Conservation (phyloP, 64 coral and sea anemone species). For the Stichodactyla helianthus region DNA sequence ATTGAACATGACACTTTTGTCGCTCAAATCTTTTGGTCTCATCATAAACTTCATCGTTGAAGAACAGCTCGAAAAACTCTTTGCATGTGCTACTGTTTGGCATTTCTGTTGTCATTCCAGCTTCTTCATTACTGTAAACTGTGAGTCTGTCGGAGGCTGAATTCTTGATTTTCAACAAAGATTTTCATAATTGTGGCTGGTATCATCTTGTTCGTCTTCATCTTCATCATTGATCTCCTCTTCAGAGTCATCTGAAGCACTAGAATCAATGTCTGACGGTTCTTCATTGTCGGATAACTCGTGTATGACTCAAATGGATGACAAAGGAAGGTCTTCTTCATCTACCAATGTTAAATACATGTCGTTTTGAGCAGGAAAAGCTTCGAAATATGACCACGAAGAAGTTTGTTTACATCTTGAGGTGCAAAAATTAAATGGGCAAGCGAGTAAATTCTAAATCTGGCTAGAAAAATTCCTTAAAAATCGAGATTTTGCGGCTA, state of each 20-base stretch:
- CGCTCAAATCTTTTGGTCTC: constrained; percentile 24
- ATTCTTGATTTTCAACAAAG: constrained; percentile 8
- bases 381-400: background rate
- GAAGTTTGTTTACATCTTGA: background rate
- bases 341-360: background rate
- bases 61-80: constrained; percentile 26
- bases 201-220: background rate
- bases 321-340: background rate
- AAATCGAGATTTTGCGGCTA: background rate
- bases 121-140: constrained; percentile 39
- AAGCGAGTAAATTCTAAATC: background rate
- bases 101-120: constrained; percentile 46
- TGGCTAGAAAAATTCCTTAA: background rate
- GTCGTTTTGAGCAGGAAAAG: background rate
- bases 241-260: too few species aligned
- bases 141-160: background rate
- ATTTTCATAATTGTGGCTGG: background rate
- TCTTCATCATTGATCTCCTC: background rate
- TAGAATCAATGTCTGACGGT: background rate
- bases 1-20: constrained; percentile 26
- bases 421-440: background rate
- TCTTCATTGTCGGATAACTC: background rate
- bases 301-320: background rate
- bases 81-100: constrained; percentile 30
- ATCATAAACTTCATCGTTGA: constrained; percentile 24